phyloP scores from a whole-genome alignment of 2,113 vertebrate species.

The Crypturellus undulatus region DNA sequence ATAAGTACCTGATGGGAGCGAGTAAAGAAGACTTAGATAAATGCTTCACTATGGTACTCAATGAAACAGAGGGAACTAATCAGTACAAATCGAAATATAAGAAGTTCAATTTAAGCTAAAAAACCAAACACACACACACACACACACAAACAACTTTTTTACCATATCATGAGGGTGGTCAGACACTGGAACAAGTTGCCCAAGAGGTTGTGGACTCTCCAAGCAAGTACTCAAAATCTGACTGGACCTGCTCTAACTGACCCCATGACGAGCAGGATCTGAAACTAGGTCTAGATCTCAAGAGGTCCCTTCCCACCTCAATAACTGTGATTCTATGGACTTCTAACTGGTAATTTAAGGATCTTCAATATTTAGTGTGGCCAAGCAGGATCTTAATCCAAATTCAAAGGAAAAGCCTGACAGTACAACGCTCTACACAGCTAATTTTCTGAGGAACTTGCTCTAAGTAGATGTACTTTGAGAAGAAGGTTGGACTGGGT shows the following conservation, averaged over 20 bases:
- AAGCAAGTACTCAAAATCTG: too few relatives aligned
- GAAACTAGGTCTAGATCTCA: not conserved
- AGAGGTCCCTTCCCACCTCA: not conserved
- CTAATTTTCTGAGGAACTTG: not conserved
- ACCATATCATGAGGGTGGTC: not conserved
- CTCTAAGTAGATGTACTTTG: not conserved
- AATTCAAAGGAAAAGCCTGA: not conserved
- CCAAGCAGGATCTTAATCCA: not conserved
- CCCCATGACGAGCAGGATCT: not conserved
- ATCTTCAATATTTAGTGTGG: not conserved
- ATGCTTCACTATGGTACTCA: not conserved
- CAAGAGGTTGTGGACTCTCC: too few relatives aligned
- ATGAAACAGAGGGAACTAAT: not conserved
- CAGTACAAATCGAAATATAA: not conserved
- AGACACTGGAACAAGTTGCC: too few relatives aligned
- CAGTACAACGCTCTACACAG: not conserved
- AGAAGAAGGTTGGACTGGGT: not conserved
- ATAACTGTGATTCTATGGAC: not conserved
- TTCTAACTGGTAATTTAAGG: not conserved
- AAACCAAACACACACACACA: too few relatives aligned
- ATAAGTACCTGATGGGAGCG: not conserved
- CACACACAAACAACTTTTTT: too few relatives aligned
- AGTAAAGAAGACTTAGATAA: not conserved
- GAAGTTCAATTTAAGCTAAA: not conserved
- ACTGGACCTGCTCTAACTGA: too few relatives aligned